Conservation (phyloP, 30 jellyfish, hydroid and myxozoan genomes). For the Aurelia coerulea region DNA sequence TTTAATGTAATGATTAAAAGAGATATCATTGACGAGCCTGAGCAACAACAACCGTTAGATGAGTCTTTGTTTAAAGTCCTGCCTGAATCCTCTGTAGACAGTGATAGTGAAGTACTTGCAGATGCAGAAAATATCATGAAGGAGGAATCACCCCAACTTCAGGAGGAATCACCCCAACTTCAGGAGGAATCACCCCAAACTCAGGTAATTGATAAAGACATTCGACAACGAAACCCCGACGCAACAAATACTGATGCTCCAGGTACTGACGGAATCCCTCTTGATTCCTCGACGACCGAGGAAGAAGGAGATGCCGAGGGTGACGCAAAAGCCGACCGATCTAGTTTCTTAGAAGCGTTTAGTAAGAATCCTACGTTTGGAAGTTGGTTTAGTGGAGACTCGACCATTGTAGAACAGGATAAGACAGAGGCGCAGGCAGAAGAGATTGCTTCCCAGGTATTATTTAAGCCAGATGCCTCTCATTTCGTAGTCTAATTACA, state of each 20-base stretch:
- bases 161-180: not conserved
- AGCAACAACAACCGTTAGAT: slow-evolving; percentile 23
- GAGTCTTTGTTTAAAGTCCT: slow-evolving; percentile 49
- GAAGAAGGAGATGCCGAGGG: not conserved
- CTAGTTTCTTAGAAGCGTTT: slow-evolving; percentile 78
- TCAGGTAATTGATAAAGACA: slow-evolving; percentile 11
- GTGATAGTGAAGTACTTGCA: slow-evolving; percentile 55
- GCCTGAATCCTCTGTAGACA: slow-evolving; percentile 76
- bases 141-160: not conserved
- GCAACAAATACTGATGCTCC: slow-evolving; percentile 16
- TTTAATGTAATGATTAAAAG: slow-evolving; percentile 11
- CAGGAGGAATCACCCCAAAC: slow-evolving; percentile 16
- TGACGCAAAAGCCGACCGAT: slow-evolving; percentile 45
- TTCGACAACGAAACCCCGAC: not conserved
- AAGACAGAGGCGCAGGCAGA: slow-evolving; percentile 82
- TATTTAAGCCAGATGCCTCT: not conserved
- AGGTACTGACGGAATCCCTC: not conserved
- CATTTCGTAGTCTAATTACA: too few species aligned
- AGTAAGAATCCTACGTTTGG: slow-evolving; percentile 72
- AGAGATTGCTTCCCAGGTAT: slow-evolving; percentile 84
- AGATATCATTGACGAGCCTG: slow-evolving; percentile 14
- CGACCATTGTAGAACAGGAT: slow-evolving; percentile 70
- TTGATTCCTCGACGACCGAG: not conserved
- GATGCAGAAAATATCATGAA: slow-evolving; percentile 8
- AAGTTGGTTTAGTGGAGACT: slow-evolving; percentile 72